Base-by-base conservation (phyloP, 2,113 vertebrate species). In the Cryptotis parvus region DNA sequence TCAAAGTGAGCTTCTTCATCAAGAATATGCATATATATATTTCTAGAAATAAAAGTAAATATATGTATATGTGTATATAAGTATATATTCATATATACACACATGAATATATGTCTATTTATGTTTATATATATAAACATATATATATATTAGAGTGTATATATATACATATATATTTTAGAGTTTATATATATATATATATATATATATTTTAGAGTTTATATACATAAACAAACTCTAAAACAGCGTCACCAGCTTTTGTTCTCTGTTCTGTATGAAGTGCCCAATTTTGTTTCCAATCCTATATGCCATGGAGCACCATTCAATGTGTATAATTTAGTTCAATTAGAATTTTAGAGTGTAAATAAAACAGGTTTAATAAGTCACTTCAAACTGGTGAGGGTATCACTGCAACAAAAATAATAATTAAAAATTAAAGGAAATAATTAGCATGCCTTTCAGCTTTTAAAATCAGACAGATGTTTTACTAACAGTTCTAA, bases 341-440 rank as follows among this genome's bases (percentile, higher is more conserved):
- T 39, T 90, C 81, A 95, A 93, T 96, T 96, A 92, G 83, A 80
- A 95, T 96, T 93, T 81, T 83, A n/a, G 37, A 95, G 10, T 55
- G 52, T 79, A 96, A 94, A 94, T 87, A 95, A 0, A 39, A 92
- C 4, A 69, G 91, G 63, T 91, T 95, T 75, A 0, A 73, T 84
- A 96, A 96, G 70, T 85, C 90, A 93, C 33, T 95, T 96, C 80
- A 91, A 52, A 91, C 86, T 88, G 6, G 45, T 82, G 91, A 69
- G 87, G 79, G 41, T 89, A 94, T 89, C 70, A 58, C 0, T 90
- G 76, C 73, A 94, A 92, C 93, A 96, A 95, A 96, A 97, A 95
- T 76, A 93, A 72, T 96, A 96, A 96, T 97, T 96, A 96, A 97
- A 96, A 97, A 96, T 93, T 52, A 95, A 97, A 91, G 45, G 92